A percentile compares a stretch with the other conserved stretches of the same genome.
Conservation (phyloP, 2,888 invertebrate genomes). For the Drosophila recens region DNA sequence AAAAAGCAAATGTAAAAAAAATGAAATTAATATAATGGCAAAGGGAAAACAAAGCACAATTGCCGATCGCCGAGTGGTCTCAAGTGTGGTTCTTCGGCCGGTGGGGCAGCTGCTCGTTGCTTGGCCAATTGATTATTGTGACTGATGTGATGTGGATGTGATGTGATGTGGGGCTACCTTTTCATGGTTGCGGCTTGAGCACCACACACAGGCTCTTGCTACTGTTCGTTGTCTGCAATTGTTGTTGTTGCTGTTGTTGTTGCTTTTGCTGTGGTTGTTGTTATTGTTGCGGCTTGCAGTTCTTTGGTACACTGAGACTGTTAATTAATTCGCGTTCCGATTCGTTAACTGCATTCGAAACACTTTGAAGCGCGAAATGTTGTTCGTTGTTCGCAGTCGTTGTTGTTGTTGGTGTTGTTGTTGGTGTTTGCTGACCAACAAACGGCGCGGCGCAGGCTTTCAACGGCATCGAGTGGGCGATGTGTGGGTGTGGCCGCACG, state of each 20-base stretch:
- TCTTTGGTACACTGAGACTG: conserved; percentile 77
- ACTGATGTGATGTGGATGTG: conserved; percentile 53
- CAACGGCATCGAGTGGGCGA: conserved; percentile 47
- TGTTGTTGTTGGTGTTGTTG: conserved; percentile 22
- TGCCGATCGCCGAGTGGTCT: conserved; percentile 15
- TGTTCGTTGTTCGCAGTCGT: conserved; percentile 43
- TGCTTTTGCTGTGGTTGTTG: conserved; percentile 24
- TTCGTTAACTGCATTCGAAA: conserved; percentile 81
- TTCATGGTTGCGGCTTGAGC: conserved; percentile 78
- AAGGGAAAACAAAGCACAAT: conserved; percentile 34
- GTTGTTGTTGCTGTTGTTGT: conserved; percentile 18
- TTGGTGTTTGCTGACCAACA: conserved; percentile 48
- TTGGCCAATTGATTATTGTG: conserved; percentile 75
- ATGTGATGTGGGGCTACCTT: conserved; percentile 75
- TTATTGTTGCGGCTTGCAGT: conserved; percentile 61
- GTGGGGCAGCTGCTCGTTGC: conserved; percentile 50
- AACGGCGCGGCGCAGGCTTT: conserved; percentile 49
- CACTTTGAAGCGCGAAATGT: conserved; percentile 80
- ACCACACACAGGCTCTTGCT: conserved; percentile 35
- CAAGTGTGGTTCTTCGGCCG: conserved; percentile 26
- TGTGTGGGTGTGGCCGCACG: conserved; percentile 53
- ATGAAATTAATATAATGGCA: conserved; percentile 2
- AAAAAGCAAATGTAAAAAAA: conserved; percentile 12
- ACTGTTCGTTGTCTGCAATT: conserved; percentile 36
- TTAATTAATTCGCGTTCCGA: conserved; percentile 82